Conservation (phyloP, 37 sponge, comb jelly and placozoan species). For the Beroe forskalii region DNA sequence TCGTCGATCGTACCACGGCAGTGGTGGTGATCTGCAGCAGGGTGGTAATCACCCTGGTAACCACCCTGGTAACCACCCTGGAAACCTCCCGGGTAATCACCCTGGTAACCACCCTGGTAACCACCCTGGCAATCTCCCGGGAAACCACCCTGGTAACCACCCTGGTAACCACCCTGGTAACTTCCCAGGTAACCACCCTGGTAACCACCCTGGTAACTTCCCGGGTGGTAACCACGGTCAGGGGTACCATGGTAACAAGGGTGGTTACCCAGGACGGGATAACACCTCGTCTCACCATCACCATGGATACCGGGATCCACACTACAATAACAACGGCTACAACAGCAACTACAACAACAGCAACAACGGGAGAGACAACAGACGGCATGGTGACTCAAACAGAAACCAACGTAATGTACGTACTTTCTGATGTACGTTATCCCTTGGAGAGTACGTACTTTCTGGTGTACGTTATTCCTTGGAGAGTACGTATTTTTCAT, state of each 20-base stretch:
- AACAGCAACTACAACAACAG: conserved; percentile 27
- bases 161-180: conserved; percentile 38
- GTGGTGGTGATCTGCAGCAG: background rate
- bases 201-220: background rate
- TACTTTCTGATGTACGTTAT: background rate
- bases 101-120: conserved; percentile 24
- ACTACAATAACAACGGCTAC: conserved; percentile 12
- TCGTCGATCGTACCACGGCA: background rate
- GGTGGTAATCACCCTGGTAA: background rate
- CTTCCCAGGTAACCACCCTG: background rate
- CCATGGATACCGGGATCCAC: background rate
- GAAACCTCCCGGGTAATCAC: background rate
- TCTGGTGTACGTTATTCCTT: too few species aligned
- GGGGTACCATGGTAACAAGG: background rate
- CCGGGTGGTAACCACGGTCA: background rate
- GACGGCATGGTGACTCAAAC: background rate
- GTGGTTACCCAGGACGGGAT: background rate
- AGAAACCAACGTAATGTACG: conserved; percentile 6
- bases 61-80: background rate
- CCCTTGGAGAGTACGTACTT: too few species aligned
- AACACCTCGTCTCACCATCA: background rate
- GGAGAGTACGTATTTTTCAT: too few species aligned
- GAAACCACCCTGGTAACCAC: conserved; percentile 18
- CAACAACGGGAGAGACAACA: background rate
- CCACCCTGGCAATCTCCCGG: background rate